Percentiles rank a stretch among this genome's conserved stretches.
Conservation (phyloP, 2,888 invertebrate species). For the Zygogramma bicolorata region DNA sequence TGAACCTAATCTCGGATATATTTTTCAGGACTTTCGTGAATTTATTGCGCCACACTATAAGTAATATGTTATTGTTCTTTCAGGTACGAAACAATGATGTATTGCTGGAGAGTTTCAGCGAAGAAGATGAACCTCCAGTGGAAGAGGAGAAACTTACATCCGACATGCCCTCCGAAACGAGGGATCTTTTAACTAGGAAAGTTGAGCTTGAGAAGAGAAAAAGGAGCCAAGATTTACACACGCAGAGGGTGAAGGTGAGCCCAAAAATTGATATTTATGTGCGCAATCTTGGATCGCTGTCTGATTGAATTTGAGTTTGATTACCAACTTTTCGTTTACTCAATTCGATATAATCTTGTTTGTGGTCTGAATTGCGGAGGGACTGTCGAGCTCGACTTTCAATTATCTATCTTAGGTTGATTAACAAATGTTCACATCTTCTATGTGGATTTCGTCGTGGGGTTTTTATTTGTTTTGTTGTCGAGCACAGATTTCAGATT, state of each 20-base stretch:
- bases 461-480: too few species aligned
- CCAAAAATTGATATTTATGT: not conserved
- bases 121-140: conserved; percentile 67
- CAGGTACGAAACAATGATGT: conserved; percentile 70
- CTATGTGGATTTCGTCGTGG: too few species aligned
- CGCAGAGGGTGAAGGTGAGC: conserved; percentile 74
- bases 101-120: conserved; percentile 72
- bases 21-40: too few species aligned
- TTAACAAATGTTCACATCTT: too few species aligned
- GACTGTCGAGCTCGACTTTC: too few species aligned
- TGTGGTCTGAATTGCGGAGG: too few species aligned
- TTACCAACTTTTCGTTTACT: too few species aligned
- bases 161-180: conserved; percentile 68
- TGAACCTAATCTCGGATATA: too few species aligned
- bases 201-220: conserved; percentile 77
- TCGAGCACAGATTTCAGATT: too few species aligned
- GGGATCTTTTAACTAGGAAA: conserved; percentile 75
- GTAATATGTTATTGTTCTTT: conserved; percentile 24
- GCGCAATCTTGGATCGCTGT: not conserved
- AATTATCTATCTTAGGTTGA: too few species aligned
- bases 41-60: too few species aligned
- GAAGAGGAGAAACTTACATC: conserved; percentile 64
- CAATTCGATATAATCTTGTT: too few species aligned
- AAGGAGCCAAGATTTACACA: conserved; percentile 75
- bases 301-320: not conserved